Evolutionary conservation across 30 jellyfish, hydroid and myxozoan genomes (phyloP).

Genomic region (Haliclystus octoradiatus): DNA sequence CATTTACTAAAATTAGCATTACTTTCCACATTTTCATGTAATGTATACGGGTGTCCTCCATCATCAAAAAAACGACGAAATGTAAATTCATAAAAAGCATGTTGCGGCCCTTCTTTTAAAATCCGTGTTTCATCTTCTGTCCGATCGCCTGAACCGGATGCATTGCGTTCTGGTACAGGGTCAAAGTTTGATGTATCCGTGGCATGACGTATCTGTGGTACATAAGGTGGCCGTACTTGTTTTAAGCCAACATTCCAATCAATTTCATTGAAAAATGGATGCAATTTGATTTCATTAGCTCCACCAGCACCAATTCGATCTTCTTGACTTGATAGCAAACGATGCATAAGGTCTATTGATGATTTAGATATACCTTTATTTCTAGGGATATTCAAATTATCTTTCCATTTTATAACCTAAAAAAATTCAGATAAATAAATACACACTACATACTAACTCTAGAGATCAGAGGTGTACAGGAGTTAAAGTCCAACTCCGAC

Average conservation of each 20-base stretch:
- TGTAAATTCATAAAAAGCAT: conserved; percentile 95
- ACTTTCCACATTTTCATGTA: conserved; percentile 26
- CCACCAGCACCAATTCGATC: conserved; percentile 81
- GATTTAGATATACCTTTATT: conserved; percentile 38
- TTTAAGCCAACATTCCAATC: conserved; percentile 64
- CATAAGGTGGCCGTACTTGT: conserved; percentile 76
- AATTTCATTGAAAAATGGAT: conserved; percentile 71
- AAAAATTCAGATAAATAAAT: neutral
- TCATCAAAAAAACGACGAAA: conserved; percentile 97
- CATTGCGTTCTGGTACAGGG: conserved; percentile 90
- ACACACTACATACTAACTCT: too few species aligned
- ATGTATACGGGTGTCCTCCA: conserved; percentile 82
- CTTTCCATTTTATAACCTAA: conserved; percentile 86
- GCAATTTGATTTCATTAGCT: conserved; percentile 80
- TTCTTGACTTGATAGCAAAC: conserved; percentile 68
- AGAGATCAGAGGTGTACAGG: too few species aligned
- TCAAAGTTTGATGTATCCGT: conserved; percentile 98
- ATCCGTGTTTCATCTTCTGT: conserved; percentile 43
- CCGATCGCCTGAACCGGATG: conserved; percentile 25
- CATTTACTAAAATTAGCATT: conserved; percentile 5
- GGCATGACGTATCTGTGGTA: conserved; percentile 71
- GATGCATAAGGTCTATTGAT: conserved; percentile 63
- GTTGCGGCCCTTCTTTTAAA: conserved; percentile 69
- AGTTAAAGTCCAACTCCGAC: too few species aligned
- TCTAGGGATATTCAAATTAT: conserved; percentile 50